Evolutionary conservation across 2,797 vertebrate species (phyloP).

Genomic region (Eptatretus atami): DNA sequence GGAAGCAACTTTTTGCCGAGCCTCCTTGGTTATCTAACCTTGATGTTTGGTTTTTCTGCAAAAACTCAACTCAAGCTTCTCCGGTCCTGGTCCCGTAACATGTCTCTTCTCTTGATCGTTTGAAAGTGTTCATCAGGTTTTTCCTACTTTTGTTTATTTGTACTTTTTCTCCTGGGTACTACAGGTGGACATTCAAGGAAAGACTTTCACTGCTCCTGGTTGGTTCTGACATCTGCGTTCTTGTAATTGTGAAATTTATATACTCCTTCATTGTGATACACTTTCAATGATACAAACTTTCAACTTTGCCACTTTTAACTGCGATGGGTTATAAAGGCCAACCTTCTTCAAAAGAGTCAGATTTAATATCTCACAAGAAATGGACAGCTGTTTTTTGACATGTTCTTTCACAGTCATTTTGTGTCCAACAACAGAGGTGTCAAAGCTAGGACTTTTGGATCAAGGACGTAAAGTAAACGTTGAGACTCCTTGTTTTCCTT

Average conservation of each 20-base stretch:
- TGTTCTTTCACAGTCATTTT: slow-evolving; percentile 20
- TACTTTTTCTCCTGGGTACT: not conserved
- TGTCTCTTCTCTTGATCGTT: too few species aligned
- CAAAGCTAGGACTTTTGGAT: slow-evolving; percentile 27
- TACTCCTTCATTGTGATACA: not conserved
- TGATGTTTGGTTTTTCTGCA: not conserved
- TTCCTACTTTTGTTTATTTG: not conserved
- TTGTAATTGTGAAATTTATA: not conserved
- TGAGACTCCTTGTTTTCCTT: slow-evolving; percentile 39
- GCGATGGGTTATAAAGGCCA: slow-evolving; percentile 7
- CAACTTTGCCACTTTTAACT: not conserved
- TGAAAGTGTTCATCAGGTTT: not conserved
- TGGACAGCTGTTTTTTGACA: slow-evolving; percentile 16
- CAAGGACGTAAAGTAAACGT: slow-evolving; percentile 17
- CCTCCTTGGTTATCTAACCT: not conserved
- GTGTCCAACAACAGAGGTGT: slow-evolving; percentile 22
- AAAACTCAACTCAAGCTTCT: not conserved
- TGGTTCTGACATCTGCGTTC: not conserved
- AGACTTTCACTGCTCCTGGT: not conserved
- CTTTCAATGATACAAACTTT: not conserved
- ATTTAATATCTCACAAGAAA: slow-evolving; percentile 28
- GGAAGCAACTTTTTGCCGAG: too few species aligned
- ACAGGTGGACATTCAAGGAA: not conserved
- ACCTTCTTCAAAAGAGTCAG: slow-evolving; percentile 17
- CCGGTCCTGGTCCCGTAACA: not conserved